Evolutionary conservation across 2,888 invertebrate genomes (phyloP).

Genomic region (Coelopa pilipes): DNA sequence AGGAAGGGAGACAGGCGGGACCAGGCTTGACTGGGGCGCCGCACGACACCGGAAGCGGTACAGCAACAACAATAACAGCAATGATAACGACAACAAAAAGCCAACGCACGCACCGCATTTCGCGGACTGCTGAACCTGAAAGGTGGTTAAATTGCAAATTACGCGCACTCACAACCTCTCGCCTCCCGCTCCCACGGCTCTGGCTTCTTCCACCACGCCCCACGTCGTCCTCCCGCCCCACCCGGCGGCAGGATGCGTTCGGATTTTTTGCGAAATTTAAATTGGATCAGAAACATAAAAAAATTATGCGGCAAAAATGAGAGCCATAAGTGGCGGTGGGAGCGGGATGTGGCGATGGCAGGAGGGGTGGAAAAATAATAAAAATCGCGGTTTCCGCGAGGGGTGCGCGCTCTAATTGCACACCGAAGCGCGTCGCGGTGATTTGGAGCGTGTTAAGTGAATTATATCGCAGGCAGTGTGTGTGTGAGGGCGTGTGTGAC

Average conservation of each 20-base stretch:
- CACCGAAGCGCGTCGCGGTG: conserved; percentile 49
- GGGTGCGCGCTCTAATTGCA: conserved; percentile 38
- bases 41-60: conserved; percentile 48
- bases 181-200: conserved; percentile 35
- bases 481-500: not conserved
- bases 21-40: conserved; percentile 20
- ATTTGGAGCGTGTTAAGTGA: conserved; percentile 52
- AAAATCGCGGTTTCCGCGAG: conserved; percentile 36
- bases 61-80: conserved; percentile 28
- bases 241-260: conserved; percentile 42
- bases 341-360: too few species aligned
- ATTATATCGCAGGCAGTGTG: conserved; percentile 39
- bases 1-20: too few species aligned
- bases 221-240: conserved; percentile 45
- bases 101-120: conserved; percentile 43
- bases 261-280: conserved; percentile 41
- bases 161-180: conserved; percentile 50
- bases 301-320: conserved; percentile 36
- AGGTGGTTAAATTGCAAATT: conserved; percentile 68
- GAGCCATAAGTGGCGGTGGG: too few species aligned
- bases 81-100: conserved; percentile 38
- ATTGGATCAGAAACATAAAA: conserved; percentile 43
- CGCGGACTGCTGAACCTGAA: conserved; percentile 65
- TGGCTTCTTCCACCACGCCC: conserved; percentile 40
- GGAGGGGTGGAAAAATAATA: conserved; percentile 31